Conservation (phyloP, 1,140 invertebrate species). For the Neelides sp. region DNA sequence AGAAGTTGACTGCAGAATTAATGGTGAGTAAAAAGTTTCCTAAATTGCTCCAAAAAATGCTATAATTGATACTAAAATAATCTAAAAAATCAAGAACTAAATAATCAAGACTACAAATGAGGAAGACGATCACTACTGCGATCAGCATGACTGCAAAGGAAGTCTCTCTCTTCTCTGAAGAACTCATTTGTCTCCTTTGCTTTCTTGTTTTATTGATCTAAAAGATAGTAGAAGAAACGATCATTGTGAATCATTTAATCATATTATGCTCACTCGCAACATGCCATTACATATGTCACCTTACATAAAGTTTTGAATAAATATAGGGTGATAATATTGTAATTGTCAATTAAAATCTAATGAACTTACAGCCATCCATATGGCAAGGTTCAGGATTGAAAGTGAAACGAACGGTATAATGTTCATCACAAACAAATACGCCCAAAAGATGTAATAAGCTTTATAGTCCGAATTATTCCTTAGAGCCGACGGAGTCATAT, state of each 20-base stretch:
- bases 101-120: slow-evolving; percentile 19
- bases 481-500: slow-evolving; percentile 26
- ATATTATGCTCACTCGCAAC: too few species aligned
- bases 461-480: slow-evolving; percentile 37
- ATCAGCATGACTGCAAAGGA: slow-evolving; percentile 42
- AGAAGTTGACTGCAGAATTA: slow-evolving; percentile 92
- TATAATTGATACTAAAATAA: slow-evolving; percentile 43
- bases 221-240: not conserved
- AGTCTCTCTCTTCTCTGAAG: slow-evolving; percentile 8
- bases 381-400: slow-evolving; percentile 40
- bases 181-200: slow-evolving; percentile 5
- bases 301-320: too few species aligned
- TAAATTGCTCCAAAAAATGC: slow-evolving; percentile 41
- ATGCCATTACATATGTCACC: too few species aligned
- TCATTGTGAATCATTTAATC: not conserved
- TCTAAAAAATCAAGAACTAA: slow-evolving; percentile 32
- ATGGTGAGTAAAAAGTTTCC: slow-evolving; percentile 86
- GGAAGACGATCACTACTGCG: slow-evolving; percentile 37
- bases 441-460: slow-evolving; percentile 40
- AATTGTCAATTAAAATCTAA: too few species aligned
- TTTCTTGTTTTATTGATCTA: not conserved
- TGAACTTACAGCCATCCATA: slow-evolving; percentile 34
- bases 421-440: slow-evolving; percentile 43
- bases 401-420: slow-evolving; percentile 40
- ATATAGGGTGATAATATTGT: too few species aligned